Base-by-base conservation (phyloP, 2,888 invertebrate genomes). In the Chalcosyrphus nemorum region DNA sequence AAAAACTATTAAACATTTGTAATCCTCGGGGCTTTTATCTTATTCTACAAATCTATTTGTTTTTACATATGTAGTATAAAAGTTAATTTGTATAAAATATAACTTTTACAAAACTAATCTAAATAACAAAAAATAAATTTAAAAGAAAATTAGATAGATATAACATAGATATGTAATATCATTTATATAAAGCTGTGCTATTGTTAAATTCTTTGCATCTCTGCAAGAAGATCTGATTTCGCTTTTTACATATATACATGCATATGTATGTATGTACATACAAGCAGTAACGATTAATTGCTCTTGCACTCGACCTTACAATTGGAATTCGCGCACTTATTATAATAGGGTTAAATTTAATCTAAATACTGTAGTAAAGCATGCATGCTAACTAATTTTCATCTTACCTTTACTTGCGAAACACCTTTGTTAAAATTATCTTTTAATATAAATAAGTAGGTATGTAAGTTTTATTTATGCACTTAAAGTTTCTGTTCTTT, bases 401-500 rank as follows among this genome's bases (percentile, higher is more conserved):
- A 56, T 45, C 29, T 71, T 50, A 59, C 59, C 71, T 71, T 27
- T 32, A n/a, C 1, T 17, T 6, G 19, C 4, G 13, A 19, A 59
- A n/a, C 6, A 19, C 9, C 27, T n/a, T 24, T 43, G 9, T 9
- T 27, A 24, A 29, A 24, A 45, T 11, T 11, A 29, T 11, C 17
- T 17, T 6, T 45, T 9, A 24, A 21, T 2, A 13, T 13, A 15
- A 4, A n/a, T n/a, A n/a, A 6, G 1, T 7, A 41, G 6, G 9
- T 24, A 19, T 59, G 2, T n/a, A n/a, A n/a, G n/a, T n/a, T 13
- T 27, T 15, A 19, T 24, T 24, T 4, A 57, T 9, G 19, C 3
- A 4, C 32, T 32, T 32, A 4, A 17, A 32, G 17, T 57, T 29
- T 52, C 4, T 24, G n/a, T n/a, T n/a, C n/a, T n/a, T n/a, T n/a